These are phyloP conservation scores for Eilema sororculum DNA, from an alignment of 2,888 invertebrate genomes.

Conservation along the genomic window DNA sequence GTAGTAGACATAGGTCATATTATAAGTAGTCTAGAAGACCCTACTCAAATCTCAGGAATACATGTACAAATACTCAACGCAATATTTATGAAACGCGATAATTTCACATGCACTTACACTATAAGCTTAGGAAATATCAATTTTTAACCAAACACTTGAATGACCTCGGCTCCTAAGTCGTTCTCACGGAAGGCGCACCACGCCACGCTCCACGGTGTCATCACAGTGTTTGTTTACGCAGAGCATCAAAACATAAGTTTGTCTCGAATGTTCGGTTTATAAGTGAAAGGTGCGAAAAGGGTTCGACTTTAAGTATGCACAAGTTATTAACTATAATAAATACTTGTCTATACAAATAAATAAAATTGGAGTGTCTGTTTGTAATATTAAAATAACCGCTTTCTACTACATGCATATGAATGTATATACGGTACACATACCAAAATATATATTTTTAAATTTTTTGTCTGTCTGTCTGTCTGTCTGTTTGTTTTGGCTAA, in stretches of 20 bases:
- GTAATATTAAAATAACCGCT: no score
- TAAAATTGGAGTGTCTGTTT: no score
- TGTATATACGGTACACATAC: no score
- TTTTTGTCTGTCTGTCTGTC: no score
- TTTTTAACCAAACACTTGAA: conserved; percentile 9
- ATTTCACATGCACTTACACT: conserved; percentile 15
- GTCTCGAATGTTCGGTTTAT: neutral
- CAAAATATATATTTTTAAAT: no score
- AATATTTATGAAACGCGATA: conserved; percentile 7
- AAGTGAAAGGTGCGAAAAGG: conserved; percentile 22
- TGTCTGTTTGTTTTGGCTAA: no score
- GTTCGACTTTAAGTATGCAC: conserved; percentile 3
- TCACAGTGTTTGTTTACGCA: conserved; percentile 13
- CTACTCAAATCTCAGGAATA: neutral
- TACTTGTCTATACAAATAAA: no score
- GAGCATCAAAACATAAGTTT: neutral
- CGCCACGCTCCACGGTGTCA: neutral
- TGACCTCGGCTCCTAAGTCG: conserved; percentile 12
- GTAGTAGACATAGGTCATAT: no score
- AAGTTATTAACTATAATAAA: neutral
- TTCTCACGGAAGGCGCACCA: conserved; percentile 5
- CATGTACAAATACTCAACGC: conserved; percentile 3
- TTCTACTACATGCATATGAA: no score
- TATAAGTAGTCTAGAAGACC: no score
- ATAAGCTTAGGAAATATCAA: conserved; percentile 12